Conservation (phyloP, 1,140 invertebrate species). For the Drosophila bifasciata region DNA sequence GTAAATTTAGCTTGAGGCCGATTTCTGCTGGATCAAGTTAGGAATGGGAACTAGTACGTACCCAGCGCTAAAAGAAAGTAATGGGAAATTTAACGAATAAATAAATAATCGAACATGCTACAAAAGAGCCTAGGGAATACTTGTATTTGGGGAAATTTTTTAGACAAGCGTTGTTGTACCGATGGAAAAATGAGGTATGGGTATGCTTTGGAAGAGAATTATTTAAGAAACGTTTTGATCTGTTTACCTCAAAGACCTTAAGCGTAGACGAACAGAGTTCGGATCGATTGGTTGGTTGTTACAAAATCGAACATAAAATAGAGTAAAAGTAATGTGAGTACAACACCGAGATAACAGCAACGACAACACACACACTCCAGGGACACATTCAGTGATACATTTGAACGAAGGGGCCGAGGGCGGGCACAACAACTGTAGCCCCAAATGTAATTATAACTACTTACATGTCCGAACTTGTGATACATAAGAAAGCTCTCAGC, state of each 20-base stretch:
- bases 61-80: constrained; percentile 62
- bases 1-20: constrained; percentile 27
- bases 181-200: constrained; percentile 26
- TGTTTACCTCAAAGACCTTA: constrained; percentile 76
- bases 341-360: constrained; percentile 55
- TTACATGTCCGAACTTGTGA: constrained; percentile 96
- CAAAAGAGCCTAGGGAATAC: constrained; percentile 27
- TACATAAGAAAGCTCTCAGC: constrained; percentile 94
- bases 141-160: constrained; percentile 17
- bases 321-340: constrained; percentile 68
- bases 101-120: constrained; percentile 55
- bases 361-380: constrained; percentile 50
- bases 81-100: constrained; percentile 28
- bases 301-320: constrained; percentile 70
- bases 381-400: constrained; percentile 12
- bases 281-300: constrained; percentile 35
- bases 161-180: constrained; percentile 27
- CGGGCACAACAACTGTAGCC: neutral
- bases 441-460: constrained; percentile 77
- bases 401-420: neutral
- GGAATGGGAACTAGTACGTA: constrained; percentile 50
- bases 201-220: constrained; percentile 40
- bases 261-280: constrained; percentile 56
- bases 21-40: constrained; percentile 48
- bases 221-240: constrained; percentile 45